Percentiles rank a stretch among this genome's conserved stretches.
phyloP scores from a whole-genome alignment of 1,140 invertebrate species.

The Pteromalus puparum region DNA sequence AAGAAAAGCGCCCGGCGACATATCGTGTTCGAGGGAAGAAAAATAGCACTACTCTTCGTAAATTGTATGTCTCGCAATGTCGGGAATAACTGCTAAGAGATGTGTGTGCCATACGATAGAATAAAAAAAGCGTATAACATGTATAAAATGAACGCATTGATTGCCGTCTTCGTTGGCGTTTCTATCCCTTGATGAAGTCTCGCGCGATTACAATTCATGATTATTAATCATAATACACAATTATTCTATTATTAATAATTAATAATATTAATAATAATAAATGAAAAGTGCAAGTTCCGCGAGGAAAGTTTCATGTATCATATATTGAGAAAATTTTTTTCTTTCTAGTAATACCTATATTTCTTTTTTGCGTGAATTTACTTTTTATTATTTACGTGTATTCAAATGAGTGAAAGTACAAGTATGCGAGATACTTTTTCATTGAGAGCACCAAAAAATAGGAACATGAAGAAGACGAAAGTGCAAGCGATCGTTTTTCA shows the following conservation, averaged over 20 bases:
- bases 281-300: slow-evolving; percentile 62
- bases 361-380: slow-evolving; percentile 35
- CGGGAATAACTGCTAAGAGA: neutral
- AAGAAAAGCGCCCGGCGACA: slow-evolving; percentile 26
- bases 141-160: slow-evolving; percentile 28
- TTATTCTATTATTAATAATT: slow-evolving; percentile 42
- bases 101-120: slow-evolving; percentile 12
- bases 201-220: slow-evolving; percentile 45
- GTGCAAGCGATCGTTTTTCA: neutral
- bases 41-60: neutral
- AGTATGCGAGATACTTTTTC: slow-evolving; percentile 26
- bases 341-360: slow-evolving; percentile 51
- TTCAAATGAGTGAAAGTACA: slow-evolving; percentile 28
- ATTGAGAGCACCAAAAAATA: slow-evolving; percentile 12
- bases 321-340: slow-evolving; percentile 52
- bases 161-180: neutral
- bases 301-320: slow-evolving; percentile 58
- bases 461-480: neutral
- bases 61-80: slow-evolving; percentile 7
- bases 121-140: slow-evolving; percentile 19
- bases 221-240: slow-evolving; percentile 52
- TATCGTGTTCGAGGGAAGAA: slow-evolving; percentile 24
- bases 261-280: slow-evolving; percentile 49
- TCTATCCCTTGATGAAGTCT: slow-evolving; percentile 39
- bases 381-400: slow-evolving; percentile 43